phyloP scores from a whole-genome alignment of 2,888 invertebrate species.

The Mythimna ferrago region DNA sequence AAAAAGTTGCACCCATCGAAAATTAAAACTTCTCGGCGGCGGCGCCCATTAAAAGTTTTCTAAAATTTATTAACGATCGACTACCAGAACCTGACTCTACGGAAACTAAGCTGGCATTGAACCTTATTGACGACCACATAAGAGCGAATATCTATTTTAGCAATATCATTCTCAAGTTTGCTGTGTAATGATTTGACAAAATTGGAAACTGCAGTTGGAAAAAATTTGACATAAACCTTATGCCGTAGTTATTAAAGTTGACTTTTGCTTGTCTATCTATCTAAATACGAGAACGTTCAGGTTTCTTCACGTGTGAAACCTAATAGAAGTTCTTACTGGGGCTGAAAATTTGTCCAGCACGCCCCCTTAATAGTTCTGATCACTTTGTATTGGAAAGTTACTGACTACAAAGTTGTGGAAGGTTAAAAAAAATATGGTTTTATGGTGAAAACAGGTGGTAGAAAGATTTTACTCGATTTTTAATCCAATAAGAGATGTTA shows the following conservation, averaged over 20 bases:
- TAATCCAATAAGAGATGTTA: conserved; percentile 14
- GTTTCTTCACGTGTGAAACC: conserved; percentile 63
- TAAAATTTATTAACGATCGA: conserved; percentile 78
- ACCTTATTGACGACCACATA: conserved; percentile 31
- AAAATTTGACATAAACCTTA: conserved; percentile 20
- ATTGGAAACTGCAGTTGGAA: conserved; percentile 40
- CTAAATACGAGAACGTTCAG: conserved; percentile 6
- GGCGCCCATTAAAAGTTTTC: conserved; percentile 79
- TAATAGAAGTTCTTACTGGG: conserved; percentile 51
- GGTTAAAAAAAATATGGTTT: conserved; percentile 27
- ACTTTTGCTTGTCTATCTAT: conserved; percentile 13
- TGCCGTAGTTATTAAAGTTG: conserved; percentile 10
- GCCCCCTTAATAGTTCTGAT: conserved; percentile 65
- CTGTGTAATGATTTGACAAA: conserved; percentile 49
- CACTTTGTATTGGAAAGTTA: conserved; percentile 59
- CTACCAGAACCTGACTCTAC: conserved; percentile 30
- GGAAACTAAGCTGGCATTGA: neutral
- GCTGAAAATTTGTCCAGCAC: conserved; percentile 61
- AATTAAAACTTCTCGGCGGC: conserved; percentile 73
- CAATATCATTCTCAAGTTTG: conserved; percentile 38
- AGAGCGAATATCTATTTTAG: conserved; percentile 32
- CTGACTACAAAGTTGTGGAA: conserved; percentile 26
- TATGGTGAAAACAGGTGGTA: conserved; percentile 36
- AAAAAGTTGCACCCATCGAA: conserved; percentile 68
- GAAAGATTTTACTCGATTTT: conserved; percentile 20